Evolutionary conservation across 2,113 vertebrate genomes (phyloP).

Genomic region (Picathartes gymnocephalus): DNA sequence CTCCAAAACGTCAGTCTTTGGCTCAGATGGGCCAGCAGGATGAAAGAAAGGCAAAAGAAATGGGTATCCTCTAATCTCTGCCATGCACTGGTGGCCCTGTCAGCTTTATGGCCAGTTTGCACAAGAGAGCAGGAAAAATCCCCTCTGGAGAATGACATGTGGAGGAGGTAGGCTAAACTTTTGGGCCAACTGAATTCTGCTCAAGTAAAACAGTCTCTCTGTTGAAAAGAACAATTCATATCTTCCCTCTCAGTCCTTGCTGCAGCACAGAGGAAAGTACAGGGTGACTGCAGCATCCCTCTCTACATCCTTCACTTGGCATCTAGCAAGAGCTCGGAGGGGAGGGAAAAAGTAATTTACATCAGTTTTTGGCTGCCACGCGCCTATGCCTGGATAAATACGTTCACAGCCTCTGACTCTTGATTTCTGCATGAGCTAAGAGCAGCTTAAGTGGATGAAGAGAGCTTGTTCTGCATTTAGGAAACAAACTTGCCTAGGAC

Average conservation of each 20-base stretch:
- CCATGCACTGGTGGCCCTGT: too few species aligned
- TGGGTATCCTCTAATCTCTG: background rate
- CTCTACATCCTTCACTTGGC: background rate
- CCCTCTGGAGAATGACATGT: background rate
- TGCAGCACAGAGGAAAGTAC: background rate
- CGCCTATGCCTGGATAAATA: background rate
- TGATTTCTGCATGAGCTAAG: conserved; percentile 16
- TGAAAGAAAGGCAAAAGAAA: background rate
- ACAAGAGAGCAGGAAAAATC: background rate
- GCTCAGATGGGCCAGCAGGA: background rate
- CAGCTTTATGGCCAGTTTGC: background rate
- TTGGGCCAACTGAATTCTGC: background rate
- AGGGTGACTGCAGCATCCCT: background rate
- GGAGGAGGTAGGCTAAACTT: background rate
- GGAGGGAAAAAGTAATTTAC: background rate
- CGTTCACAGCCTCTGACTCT: background rate
- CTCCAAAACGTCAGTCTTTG: background rate
- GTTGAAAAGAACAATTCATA: background rate
- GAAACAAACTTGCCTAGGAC: background rate
- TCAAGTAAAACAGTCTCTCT: background rate
- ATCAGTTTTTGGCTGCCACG: background rate
- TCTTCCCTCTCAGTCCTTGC: background rate
- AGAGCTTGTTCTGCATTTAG: conserved; percentile 13
- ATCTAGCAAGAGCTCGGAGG: background rate
- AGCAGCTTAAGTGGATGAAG: background rate